phyloP scores from a whole-genome alignment of 2,888 invertebrate species.

The Odontocerum albicorne region DNA sequence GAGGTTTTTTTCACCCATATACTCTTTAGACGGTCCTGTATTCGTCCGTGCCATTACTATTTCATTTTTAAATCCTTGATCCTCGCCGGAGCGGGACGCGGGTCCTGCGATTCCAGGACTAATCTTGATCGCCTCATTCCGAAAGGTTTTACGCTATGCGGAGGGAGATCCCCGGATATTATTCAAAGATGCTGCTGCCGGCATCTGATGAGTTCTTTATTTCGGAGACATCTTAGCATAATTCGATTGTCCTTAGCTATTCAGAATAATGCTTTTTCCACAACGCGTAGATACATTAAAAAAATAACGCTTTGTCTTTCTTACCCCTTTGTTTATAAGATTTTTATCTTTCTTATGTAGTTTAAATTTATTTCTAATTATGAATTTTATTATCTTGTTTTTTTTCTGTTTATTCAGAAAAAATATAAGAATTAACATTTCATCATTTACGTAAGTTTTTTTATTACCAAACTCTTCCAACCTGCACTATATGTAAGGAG shows the following conservation, averaged over 20 bases:
- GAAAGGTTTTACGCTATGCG: conserved; percentile 27
- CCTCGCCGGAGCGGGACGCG: conserved; percentile 30
- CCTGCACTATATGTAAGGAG: too few species aligned
- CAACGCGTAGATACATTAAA: conserved; percentile 12
- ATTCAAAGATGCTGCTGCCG: conserved; percentile 24
- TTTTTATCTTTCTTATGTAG: too few species aligned
- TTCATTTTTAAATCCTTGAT: conserved; percentile 37
- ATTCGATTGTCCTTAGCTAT: conserved; percentile 18
- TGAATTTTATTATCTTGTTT: too few species aligned
- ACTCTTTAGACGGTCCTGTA: too few species aligned
- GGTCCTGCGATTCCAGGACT: conserved; percentile 25
- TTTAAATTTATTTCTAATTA: too few species aligned
- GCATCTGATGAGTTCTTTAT: conserved; percentile 24
- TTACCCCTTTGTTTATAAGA: too few species aligned
- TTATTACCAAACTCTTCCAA: too few species aligned
- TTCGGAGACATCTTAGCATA: conserved; percentile 26
- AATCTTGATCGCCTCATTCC: conserved; percentile 31
- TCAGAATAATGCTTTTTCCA: conserved; percentile 4
- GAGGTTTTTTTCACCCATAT: too few species aligned
- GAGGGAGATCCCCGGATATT: conserved; percentile 24
- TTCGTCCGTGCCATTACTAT: conserved; percentile 33
- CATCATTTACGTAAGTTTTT: too few species aligned
- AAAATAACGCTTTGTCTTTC: conserved; percentile 11
- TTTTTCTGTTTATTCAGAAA: too few species aligned
- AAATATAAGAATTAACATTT: too few species aligned